These are phyloP conservation scores for Zaprionus obscuricornis DNA, from an alignment of 2,888 invertebrate species.

Conservation along the genomic window DNA sequence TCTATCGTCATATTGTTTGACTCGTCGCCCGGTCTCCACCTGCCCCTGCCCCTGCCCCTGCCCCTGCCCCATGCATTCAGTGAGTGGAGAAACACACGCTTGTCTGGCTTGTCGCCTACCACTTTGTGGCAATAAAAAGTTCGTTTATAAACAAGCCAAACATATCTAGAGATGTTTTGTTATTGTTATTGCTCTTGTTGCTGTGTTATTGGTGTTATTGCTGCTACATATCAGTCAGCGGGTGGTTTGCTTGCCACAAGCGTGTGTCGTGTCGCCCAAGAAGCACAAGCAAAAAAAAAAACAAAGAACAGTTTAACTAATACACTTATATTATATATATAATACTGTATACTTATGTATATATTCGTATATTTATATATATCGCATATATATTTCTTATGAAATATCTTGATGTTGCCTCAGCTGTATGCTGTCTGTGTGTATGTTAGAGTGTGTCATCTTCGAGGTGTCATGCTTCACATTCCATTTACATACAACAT, in stretches of 20 bases:
- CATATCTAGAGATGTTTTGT: constrained; percentile 51
- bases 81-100: constrained; percentile 28
- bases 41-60: neutral
- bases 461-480: constrained; percentile 27
- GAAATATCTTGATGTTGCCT: too few species aligned
- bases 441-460: constrained; percentile 13
- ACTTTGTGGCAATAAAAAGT: constrained; percentile 74
- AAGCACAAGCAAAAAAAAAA: constrained; percentile 4
- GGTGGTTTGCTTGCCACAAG: constrained; percentile 47
- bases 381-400: too few species aligned
- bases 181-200: constrained; percentile 16
- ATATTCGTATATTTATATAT: too few species aligned
- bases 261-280: constrained; percentile 16
- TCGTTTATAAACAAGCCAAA: constrained; percentile 73
- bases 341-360: too few species aligned
- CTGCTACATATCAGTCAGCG: constrained; percentile 59
- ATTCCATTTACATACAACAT: constrained; percentile 22
- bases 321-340: too few species aligned
- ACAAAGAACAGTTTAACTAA: too few species aligned
- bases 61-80: neutral
- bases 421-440: too few species aligned
- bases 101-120: constrained; percentile 64
- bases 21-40: neutral
- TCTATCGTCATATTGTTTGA: neutral
- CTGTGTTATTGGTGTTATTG: constrained; percentile 30